Percentiles rank a stretch among this genome's conserved stretches.
Evolutionary conservation across 2,888 invertebrate genomes (phyloP).

Genomic region (Epinotia brunnichana): DNA sequence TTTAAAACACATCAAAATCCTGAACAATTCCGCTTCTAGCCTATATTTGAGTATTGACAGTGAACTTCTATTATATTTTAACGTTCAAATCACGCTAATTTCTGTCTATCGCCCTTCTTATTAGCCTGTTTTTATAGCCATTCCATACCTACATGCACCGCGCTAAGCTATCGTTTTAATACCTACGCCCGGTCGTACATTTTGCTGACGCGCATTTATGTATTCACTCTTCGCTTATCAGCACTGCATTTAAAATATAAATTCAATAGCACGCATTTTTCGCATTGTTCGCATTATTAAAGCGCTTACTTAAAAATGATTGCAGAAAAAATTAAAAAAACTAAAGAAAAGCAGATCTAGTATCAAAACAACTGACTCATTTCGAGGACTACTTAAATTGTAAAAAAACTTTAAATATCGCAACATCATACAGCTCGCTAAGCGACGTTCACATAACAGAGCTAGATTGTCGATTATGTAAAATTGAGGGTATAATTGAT

Average conservation of each 20-base stretch:
- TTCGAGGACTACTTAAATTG: conserved; percentile 7
- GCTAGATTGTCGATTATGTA: conserved; percentile 2
- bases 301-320: too few relatives aligned
- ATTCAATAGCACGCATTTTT: too few relatives aligned
- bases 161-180: not conserved
- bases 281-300: too few relatives aligned
- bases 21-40: not conserved
- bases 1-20: not conserved
- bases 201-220: conserved; percentile 3
- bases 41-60: conserved; percentile 8
- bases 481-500: not conserved
- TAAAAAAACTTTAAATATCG: conserved; percentile 1
- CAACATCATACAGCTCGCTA: not conserved
- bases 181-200: not conserved
- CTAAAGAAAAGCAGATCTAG: too few relatives aligned
- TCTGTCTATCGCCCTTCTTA: not conserved
- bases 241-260: not conserved
- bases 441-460: not conserved
- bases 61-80: not conserved
- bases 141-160: not conserved
- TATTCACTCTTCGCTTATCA: not conserved
- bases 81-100: not conserved
- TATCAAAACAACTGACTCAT: too few relatives aligned
- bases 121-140: not conserved
- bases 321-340: too few relatives aligned